Conservation (phyloP, 2,888 invertebrate genomes). For the Polydrusus cervinus region DNA sequence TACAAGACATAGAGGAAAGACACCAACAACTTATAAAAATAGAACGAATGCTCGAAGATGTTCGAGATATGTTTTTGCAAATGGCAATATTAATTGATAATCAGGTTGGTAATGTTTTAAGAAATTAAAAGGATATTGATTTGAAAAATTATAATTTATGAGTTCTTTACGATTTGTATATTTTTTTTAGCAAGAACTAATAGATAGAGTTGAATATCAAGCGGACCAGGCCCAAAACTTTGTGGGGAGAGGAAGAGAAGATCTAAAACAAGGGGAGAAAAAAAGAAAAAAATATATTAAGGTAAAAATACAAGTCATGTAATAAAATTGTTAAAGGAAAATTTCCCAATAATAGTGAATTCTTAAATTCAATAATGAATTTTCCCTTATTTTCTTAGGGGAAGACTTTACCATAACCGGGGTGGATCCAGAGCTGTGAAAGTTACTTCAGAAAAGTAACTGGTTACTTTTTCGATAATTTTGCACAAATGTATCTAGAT, state of each 20-base stretch:
- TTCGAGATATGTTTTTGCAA: slow-evolving; percentile 88
- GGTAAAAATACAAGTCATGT: slow-evolving; percentile 67
- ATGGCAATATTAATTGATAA: slow-evolving; percentile 87
- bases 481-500: too few species aligned
- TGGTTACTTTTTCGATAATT: too few species aligned
- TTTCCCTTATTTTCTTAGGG: too few species aligned
- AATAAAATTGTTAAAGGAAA: neutral
- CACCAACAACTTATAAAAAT: slow-evolving; percentile 88
- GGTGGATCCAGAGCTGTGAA: too few species aligned
- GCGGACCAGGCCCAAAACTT: slow-evolving; percentile 77
- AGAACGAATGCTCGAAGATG: slow-evolving; percentile 85
- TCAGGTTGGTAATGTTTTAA: slow-evolving; percentile 74
- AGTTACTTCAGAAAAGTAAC: too few species aligned
- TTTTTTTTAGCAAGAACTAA: slow-evolving; percentile 76
- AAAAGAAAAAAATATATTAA: slow-evolving; percentile 72
- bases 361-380: too few species aligned
- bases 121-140: neutral
- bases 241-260: slow-evolving; percentile 74
- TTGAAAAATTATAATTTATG: neutral
- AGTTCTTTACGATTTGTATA: neutral
- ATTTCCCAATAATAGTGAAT: too few species aligned
- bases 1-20: slow-evolving; percentile 87
- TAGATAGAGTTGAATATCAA: slow-evolving; percentile 80
- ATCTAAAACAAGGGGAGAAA: slow-evolving; percentile 74
- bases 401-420: too few species aligned